Evolutionary conservation across 2,888 invertebrate species (phyloP).

Genomic region (Meiosimyza platycephala): DNA sequence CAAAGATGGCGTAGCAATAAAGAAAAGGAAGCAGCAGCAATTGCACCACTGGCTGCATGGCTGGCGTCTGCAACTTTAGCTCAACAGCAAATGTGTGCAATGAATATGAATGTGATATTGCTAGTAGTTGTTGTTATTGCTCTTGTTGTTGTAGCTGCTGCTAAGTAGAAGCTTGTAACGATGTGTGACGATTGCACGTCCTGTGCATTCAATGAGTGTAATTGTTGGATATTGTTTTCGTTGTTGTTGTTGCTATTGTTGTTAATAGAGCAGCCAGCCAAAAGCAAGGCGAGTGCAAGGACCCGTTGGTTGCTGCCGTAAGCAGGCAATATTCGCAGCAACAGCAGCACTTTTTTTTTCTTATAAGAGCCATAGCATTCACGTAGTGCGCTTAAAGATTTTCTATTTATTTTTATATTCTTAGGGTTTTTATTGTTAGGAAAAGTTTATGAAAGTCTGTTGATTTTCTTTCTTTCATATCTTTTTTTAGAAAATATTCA

Average conservation of each 20-base stretch:
- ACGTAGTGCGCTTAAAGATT: slow-evolving; percentile 5
- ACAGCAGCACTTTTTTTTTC: not conserved
- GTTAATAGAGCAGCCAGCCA: not conserved
- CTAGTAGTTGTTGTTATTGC: not conserved
- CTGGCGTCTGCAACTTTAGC: not conserved
- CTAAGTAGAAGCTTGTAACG: slow-evolving; percentile 9
- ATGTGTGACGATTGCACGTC: slow-evolving; percentile 29
- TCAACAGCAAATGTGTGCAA: slow-evolving; percentile 10
- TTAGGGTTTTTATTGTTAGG: no score
- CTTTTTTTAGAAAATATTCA: not conserved
- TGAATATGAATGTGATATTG: slow-evolving; percentile 19
- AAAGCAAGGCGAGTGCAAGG: slow-evolving; percentile 11
- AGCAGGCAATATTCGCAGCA: not conserved
- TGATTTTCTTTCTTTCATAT: not conserved
- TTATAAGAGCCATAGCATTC: not conserved
- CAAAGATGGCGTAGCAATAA: not conserved
- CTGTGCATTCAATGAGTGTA: slow-evolving; percentile 25
- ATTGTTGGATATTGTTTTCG: slow-evolving; percentile 31
- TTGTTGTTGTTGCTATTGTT: slow-evolving; percentile 27
- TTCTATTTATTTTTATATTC: not conserved
- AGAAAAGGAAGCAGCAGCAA: slow-evolving; percentile 10
- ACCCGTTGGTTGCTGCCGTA: slow-evolving; percentile 11
- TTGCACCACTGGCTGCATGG: not conserved
- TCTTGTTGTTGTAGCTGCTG: slow-evolving; percentile 3
- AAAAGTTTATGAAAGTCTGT: no score